Conservation (phyloP, 2,888 invertebrate genomes). For the Hirtodrosophila trivittata region DNA sequence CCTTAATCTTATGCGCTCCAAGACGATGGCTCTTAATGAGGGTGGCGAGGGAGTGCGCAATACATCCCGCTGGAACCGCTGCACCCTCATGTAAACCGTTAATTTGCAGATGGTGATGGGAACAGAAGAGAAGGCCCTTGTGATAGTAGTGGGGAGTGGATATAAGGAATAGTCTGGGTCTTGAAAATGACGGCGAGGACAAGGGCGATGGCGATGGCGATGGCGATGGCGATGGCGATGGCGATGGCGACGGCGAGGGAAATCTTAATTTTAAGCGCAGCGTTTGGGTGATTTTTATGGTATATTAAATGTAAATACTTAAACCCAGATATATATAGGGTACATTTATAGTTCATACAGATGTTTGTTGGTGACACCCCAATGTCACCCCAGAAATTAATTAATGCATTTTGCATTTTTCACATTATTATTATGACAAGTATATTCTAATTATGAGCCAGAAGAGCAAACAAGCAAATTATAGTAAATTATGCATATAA, state of each 20-base stretch:
- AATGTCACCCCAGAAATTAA: conserved; percentile 9
- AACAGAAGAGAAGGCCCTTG: conserved; percentile 21
- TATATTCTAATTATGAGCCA: conserved; percentile 22
- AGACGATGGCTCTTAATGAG: conserved; percentile 90
- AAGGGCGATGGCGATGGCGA: no score
- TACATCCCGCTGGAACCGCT: conserved; percentile 76
- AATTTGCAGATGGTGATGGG: background rate
- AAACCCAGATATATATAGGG: conserved; percentile 10
- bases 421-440: conserved; percentile 32
- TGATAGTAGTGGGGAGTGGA: conserved; percentile 63
- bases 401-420: conserved; percentile 57
- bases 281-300: conserved; percentile 68
- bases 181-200: background rate
- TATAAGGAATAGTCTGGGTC: conserved; percentile 13
- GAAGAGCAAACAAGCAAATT: conserved; percentile 21
- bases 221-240: background rate
- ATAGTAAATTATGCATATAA: conserved; percentile 36
- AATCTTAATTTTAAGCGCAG: conserved; percentile 71
- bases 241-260: conserved; percentile 1
- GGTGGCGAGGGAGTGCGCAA: conserved; percentile 86
- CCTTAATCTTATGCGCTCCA: conserved; percentile 93
- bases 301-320: conserved; percentile 63
- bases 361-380: no score
- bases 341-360: background rate
- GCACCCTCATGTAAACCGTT: conserved; percentile 70